Percentiles rank a stretch among this genome's conserved stretches.
phyloP scores from a whole-genome alignment of 2,888 invertebrate genomes.

The Neria commutata region DNA sequence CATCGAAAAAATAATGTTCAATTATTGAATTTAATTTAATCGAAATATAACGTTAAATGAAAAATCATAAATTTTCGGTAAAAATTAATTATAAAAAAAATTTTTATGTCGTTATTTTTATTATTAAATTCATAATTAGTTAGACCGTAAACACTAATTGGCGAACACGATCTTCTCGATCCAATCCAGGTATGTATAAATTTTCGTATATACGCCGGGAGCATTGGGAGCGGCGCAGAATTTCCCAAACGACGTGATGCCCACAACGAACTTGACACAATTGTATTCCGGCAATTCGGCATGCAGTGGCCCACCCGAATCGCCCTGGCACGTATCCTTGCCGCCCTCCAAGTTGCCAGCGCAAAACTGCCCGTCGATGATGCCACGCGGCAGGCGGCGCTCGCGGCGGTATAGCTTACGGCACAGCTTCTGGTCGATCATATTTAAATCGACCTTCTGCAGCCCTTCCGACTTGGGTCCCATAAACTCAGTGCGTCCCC shows the following conservation, averaged over 20 bases:
- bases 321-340: conserved; percentile 60
- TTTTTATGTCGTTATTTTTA: too few species aligned
- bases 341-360: conserved; percentile 60
- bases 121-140: too few species aligned
- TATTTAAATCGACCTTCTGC: conserved; percentile 57
- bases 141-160: too few species aligned
- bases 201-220: conserved; percentile 58
- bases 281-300: conserved; percentile 52
- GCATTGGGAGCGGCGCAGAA: conserved; percentile 57
- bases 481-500: conserved; percentile 57
- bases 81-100: too few species aligned
- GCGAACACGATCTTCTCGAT: conserved; percentile 56
- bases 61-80: too few species aligned
- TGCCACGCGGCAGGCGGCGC: conserved; percentile 55
- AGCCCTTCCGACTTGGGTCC: conserved; percentile 56
- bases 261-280: conserved; percentile 58
- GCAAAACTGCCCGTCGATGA: conserved; percentile 60
- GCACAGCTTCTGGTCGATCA: conserved; percentile 51
- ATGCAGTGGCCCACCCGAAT: conserved; percentile 60
- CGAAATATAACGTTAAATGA: too few species aligned
- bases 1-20: too few species aligned
- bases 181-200: conserved; percentile 58
- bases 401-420: conserved; percentile 50
- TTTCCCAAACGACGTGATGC: conserved; percentile 60
- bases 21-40: too few species aligned